These are phyloP conservation scores for Saccopteryx bilineata DNA, from an alignment of 2,113 vertebrate genomes.

Conservation along the genomic window DNA sequence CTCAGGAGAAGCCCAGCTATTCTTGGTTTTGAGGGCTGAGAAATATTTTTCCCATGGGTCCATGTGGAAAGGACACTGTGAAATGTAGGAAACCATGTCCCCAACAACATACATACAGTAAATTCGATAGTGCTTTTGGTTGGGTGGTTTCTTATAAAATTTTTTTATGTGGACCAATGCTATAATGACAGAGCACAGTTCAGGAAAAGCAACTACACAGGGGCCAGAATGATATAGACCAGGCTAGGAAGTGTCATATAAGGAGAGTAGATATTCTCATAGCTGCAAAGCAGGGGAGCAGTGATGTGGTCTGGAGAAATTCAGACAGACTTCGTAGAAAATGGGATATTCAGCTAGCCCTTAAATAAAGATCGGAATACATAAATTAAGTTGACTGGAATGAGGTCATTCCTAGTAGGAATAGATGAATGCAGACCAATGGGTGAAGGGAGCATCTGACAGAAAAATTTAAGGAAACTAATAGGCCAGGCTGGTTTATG, in stretches of 20 bases:
- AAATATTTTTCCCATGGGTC: conserved; percentile 65
- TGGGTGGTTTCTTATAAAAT: conserved; percentile 1
- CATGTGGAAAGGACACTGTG: background rate
- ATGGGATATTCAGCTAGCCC: background rate
- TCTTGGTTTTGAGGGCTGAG: conserved; percentile 59
- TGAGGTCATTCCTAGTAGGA: background rate
- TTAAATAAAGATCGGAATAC: conserved; percentile 20
- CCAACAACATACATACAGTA: background rate
- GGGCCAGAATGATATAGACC: background rate
- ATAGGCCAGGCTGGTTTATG: background rate
- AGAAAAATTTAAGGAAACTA: conserved; percentile 42
- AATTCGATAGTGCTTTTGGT: background rate
- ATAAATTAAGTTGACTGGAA: background rate
- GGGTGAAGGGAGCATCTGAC: background rate
- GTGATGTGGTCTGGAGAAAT: background rate
- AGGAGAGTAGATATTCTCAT: background rate
- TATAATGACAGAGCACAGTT: background rate
- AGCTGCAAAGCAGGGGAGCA: background rate
- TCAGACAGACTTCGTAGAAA: background rate
- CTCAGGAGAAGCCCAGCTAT: conserved; percentile 62
- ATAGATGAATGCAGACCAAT: background rate
- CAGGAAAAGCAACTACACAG: conserved; percentile 25
- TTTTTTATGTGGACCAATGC: background rate
- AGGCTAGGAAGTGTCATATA: background rate
- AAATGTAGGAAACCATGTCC: conserved; percentile 38